Conservation (phyloP, 2,113 vertebrate species). For the Dinomys branickii region DNA sequence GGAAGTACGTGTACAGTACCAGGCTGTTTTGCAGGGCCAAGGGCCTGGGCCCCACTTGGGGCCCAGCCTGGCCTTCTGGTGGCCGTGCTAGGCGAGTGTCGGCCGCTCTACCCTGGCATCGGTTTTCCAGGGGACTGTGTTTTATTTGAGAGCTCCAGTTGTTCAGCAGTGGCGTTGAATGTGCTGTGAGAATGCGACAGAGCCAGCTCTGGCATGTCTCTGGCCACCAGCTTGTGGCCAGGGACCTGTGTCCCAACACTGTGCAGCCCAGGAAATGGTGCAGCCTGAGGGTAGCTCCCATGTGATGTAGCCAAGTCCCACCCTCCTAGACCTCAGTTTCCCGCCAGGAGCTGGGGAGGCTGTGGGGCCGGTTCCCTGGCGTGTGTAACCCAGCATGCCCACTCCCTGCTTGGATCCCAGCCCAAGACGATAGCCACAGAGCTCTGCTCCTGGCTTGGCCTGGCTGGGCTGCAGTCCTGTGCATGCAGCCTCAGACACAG, state of each 20-base stretch:
- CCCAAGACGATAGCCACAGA: neutral
- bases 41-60: neutral
- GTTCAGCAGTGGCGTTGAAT: neutral
- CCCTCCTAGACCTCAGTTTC: neutral
- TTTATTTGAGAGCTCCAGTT: neutral
- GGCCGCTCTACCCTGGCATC: neutral
- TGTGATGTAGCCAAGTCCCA: neutral
- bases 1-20: no score
- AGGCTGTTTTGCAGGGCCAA: neutral
- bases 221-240: neutral
- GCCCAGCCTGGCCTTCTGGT: neutral
- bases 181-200: accelerated
- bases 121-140: neutral
- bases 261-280: neutral
- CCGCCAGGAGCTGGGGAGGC: neutral
- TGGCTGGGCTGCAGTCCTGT: neutral
- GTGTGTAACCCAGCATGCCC: no score
- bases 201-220: neutral
- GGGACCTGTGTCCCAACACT: neutral
- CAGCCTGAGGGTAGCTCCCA: no score
- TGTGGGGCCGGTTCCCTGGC: neutral
- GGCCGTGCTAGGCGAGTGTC: accelerated
- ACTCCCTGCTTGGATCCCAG: neutral
- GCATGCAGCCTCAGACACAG: neutral
- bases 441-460: neutral